A percentile compares a stretch with the other conserved stretches of the same genome.
Evolutionary conservation across 2,888 invertebrate genomes (phyloP).

Genomic region (Xestobium rufovillosum): DNA sequence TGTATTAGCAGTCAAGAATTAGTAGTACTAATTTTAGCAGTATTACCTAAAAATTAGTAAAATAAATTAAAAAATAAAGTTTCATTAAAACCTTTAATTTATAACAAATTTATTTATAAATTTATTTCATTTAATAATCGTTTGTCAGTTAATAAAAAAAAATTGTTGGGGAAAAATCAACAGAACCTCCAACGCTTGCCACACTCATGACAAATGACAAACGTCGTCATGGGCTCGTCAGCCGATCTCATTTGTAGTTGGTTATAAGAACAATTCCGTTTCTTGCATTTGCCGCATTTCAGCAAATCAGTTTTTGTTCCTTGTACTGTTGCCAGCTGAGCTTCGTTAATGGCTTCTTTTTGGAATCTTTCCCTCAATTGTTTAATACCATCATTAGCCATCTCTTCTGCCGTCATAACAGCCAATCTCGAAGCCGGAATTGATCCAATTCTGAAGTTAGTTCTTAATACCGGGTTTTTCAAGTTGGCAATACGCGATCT

Average conservation of each 20-base stretch:
- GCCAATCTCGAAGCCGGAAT: slow-evolving; percentile 73
- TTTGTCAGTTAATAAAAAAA: too few species aligned
- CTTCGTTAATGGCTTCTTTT: slow-evolving; percentile 92
- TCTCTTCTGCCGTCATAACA: slow-evolving; percentile 90
- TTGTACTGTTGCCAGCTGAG: slow-evolving; percentile 82
- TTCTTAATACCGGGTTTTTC: slow-evolving; percentile 80
- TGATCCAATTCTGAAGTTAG: slow-evolving; percentile 78
- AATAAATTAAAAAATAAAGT: too few species aligned
- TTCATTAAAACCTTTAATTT: too few species aligned
- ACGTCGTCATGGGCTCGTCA: slow-evolving; percentile 98
- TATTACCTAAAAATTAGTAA: too few species aligned
- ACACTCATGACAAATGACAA: slow-evolving; percentile 89
- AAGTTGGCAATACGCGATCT: slow-evolving; percentile 88
- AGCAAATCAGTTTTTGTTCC: slow-evolving; percentile 89
- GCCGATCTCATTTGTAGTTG: slow-evolving; percentile 93
- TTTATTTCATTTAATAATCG: too few species aligned
- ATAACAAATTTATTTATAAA: too few species aligned
- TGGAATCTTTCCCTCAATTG: slow-evolving; percentile 81
- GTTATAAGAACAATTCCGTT: slow-evolving; percentile 91
- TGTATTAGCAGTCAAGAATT: too few species aligned
- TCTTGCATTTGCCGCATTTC: slow-evolving; percentile 89
- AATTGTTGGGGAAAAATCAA: too few species aligned
- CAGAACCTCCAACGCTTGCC: slow-evolving; percentile 95
- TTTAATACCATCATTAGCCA: slow-evolving; percentile 95
- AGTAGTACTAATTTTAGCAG: too few species aligned